Evolutionary conservation across 2,888 invertebrate species (phyloP).

Genomic region (Hoplodrina ambigua): DNA sequence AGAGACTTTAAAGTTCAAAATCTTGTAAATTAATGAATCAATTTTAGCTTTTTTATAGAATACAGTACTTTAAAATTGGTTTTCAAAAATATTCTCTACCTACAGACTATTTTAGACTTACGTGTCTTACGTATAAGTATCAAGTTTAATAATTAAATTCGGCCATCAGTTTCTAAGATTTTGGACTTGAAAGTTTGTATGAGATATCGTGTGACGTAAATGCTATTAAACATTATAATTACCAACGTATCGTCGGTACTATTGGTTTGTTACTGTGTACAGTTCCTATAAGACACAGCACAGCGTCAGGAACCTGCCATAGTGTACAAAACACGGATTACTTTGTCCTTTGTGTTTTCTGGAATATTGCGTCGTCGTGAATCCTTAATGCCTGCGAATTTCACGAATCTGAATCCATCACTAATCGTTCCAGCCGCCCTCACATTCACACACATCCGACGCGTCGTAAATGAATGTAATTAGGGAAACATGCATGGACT

Average conservation of each 20-base stretch:
- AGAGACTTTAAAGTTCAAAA: too few relatives aligned
- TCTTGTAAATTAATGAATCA: too few relatives aligned
- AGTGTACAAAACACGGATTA: conserved; percentile 35
- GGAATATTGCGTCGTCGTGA: conserved; percentile 87
- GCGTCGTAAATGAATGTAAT: conserved; percentile 76
- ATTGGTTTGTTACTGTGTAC: neutral
- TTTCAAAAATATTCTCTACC: too few relatives aligned
- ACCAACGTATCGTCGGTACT: neutral
- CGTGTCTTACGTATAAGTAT: too few relatives aligned
- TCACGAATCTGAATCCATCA: conserved; percentile 46
- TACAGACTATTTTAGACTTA: too few relatives aligned
- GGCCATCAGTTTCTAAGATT: neutral
- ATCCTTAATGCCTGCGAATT: conserved; percentile 83
- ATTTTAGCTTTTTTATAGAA: too few relatives aligned
- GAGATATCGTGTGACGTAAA: neutral
- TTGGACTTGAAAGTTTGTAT: neutral
- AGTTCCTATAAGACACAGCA: neutral
- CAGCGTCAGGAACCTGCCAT: neutral
- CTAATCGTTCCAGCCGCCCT: conserved; percentile 47
- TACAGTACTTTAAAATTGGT: too few relatives aligned
- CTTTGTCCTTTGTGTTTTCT: conserved; percentile 55
- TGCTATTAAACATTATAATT: neutral
- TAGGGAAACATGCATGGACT: conserved; percentile 73
- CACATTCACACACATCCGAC: conserved; percentile 60
- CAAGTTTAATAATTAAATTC: too few relatives aligned